phyloP scores from a whole-genome alignment of 35 echinoderm and acorn worm genomes.

The Diadema setosum region DNA sequence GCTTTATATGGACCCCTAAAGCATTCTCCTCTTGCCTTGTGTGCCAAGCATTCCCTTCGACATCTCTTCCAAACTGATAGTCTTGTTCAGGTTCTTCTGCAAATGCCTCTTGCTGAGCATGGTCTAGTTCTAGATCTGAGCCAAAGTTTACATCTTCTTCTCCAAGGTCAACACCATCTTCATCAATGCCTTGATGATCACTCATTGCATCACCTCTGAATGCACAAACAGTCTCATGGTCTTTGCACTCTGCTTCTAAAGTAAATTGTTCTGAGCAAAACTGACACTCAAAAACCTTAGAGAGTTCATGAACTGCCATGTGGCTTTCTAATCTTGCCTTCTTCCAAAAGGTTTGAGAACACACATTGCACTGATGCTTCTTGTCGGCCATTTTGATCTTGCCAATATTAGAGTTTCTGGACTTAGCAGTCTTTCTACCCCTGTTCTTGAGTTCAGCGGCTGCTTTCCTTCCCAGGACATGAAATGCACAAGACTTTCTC shows the following conservation, averaged over 20 bases:
- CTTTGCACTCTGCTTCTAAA: not conserved
- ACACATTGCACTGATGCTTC: not conserved
- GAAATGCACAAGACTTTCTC: not conserved
- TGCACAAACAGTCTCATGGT: not conserved
- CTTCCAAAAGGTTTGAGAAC: not conserved
- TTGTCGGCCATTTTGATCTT: not conserved
- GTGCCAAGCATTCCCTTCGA: not conserved
- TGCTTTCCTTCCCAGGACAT: not conserved
- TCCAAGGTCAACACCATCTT: not conserved
- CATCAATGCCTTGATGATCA: not conserved
- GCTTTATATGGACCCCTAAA: not conserved
- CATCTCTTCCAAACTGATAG: not conserved
- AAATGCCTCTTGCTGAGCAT: not conserved
- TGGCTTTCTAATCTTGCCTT: not conserved
- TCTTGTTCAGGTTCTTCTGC: not conserved
- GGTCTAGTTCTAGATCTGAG: not conserved
- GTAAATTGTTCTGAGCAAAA: not conserved
- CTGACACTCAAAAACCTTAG: not conserved
- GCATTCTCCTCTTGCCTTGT: not conserved
- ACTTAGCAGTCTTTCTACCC: not conserved
- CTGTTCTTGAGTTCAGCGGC: not conserved
- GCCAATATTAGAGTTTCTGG: not conserved
- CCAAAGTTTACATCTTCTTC: not conserved
- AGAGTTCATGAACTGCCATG: not conserved
- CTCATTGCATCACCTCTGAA: not conserved